Percentiles rank a stretch among this genome's conserved stretches.
These are phyloP conservation scores for Diadema setosum DNA, from an alignment of 35 echinoderm and acorn worm genomes.

Conservation along the genomic window DNA sequence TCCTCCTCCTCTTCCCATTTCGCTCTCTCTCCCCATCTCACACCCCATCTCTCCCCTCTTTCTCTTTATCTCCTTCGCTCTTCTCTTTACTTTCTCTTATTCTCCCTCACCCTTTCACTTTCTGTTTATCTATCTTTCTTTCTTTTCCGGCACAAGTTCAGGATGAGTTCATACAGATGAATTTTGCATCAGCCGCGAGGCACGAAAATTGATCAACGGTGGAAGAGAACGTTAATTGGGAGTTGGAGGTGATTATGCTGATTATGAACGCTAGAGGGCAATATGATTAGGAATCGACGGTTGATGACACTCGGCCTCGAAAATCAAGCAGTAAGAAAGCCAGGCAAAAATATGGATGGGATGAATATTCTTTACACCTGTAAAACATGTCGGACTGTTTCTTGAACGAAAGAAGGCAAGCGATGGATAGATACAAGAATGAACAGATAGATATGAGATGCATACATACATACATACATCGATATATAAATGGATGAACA, in stretches of 20 bases:
- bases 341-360: too few relatives aligned
- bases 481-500: too few relatives aligned
- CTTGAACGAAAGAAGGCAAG: too few relatives aligned
- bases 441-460: too few relatives aligned
- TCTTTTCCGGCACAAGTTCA: not conserved
- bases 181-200: not conserved
- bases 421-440: too few relatives aligned
- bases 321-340: too few relatives aligned
- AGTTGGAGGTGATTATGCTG: not conserved
- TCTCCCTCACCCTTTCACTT: too few relatives aligned
- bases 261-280: not conserved
- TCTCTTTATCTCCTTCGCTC: not conserved
- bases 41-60: not conserved
- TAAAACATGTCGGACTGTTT: too few relatives aligned
- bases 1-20: not conserved
- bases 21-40: not conserved
- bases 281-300: not conserved
- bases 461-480: too few relatives aligned
- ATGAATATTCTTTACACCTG: too few relatives aligned
- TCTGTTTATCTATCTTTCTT: not conserved
- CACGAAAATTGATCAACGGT: not conserved
- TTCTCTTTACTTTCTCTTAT: not conserved
- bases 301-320: too few relatives aligned
- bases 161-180: not conserved
- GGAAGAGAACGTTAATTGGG: not conserved